Base-by-base conservation (phyloP, 2,888 invertebrate genomes). In the Drosophila buzzatii region DNA sequence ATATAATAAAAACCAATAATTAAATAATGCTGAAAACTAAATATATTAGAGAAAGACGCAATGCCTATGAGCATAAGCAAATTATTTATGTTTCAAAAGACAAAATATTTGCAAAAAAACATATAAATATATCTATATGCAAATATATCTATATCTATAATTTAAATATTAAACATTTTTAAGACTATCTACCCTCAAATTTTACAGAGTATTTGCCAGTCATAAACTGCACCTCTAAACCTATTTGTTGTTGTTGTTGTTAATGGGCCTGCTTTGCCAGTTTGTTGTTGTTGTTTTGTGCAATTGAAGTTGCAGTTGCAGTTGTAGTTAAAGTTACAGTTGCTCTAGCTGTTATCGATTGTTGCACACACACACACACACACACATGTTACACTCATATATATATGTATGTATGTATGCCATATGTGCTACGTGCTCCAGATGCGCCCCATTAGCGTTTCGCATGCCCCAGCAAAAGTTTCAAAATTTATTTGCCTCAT, bases 401-500 rank as follows among this genome's bases (percentile, higher is more conserved):
- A 23, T 60, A n/a, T n/a, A n/a, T n/a, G n/a, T n/a, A n/a, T n/a
- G n/a, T n/a, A n/a, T n/a, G n/a, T n/a, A 23, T 59, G 37, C 18
- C 37, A 52, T 53, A 59, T 52, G 41, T 42, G 64, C 71, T 59
- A 67, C 75, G 79, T 77, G 77, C 71, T 74, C 45, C 71, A 71
- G 75, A 70, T 79, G 79, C 75, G 79, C 75, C 67, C 77, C 77
- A 77, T 77, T 77, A 77, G 74, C 72, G 72, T 74, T 68, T 70
- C 53, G 64, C 64, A 53, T 70, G 53, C 68, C 55, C 49, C 65
- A 55, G 72, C 59, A 68, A 82, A 85, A 82, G 63, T 83, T 87
- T 76, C 60, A 59, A 74, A 84, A 84, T 86, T 84, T 84, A 86
- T 84, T 84, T 85, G 81, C 85, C 78, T 89, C 85, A 84, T 89